Percentiles rank a stretch among this genome's conserved stretches.
Evolutionary conservation across 2,888 invertebrate species (phyloP).

Genomic region (Drosophila maculinotata): DNA sequence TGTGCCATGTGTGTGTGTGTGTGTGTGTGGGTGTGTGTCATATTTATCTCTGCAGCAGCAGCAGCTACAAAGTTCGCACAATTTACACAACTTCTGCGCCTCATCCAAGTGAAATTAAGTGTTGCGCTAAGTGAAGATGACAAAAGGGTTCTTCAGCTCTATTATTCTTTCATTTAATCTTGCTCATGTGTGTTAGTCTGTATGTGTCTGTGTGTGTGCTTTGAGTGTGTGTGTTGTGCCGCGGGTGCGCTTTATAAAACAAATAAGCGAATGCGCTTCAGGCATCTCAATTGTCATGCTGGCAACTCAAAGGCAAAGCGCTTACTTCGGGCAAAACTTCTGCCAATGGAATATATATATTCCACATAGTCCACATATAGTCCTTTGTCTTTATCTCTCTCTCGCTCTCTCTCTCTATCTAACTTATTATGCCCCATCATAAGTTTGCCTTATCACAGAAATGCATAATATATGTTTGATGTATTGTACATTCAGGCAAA

Average conservation of each 20-base stretch:
- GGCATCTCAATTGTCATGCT: conserved; percentile 75
- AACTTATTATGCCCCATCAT: conserved; percentile 28
- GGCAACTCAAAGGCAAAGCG: conserved; percentile 47
- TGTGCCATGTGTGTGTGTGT: conserved; percentile 19
- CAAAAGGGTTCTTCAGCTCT: conserved; percentile 81
- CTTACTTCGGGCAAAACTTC: conserved; percentile 49
- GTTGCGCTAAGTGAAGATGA: conserved; percentile 79
- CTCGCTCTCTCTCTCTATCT: conserved; percentile 17
- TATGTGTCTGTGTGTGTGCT: conserved; percentile 13
- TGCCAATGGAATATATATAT: conserved; percentile 23
- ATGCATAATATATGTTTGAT: conserved; percentile 6
- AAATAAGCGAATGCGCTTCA: conserved; percentile 70
- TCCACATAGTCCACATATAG: conserved; percentile 2
- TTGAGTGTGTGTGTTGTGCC: conserved; percentile 44
- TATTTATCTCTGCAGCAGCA: conserved; percentile 63
- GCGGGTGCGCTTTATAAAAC: conserved; percentile 78
- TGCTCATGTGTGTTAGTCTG: conserved; percentile 35
- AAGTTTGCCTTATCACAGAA: conserved; percentile 11
- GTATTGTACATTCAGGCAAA: conserved; percentile 14
- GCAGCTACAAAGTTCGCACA: conserved; percentile 77
- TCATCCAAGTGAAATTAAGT: conserved; percentile 79
- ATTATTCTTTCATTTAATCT: conserved; percentile 78
- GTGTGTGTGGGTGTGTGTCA: conserved; percentile 47
- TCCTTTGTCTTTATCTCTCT: conserved; percentile 20
- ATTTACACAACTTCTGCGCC: conserved; percentile 75